Evolutionary conservation across 2,113 vertebrate genomes (phyloP).

Genomic region (Oreochromis tanganicae): DNA sequence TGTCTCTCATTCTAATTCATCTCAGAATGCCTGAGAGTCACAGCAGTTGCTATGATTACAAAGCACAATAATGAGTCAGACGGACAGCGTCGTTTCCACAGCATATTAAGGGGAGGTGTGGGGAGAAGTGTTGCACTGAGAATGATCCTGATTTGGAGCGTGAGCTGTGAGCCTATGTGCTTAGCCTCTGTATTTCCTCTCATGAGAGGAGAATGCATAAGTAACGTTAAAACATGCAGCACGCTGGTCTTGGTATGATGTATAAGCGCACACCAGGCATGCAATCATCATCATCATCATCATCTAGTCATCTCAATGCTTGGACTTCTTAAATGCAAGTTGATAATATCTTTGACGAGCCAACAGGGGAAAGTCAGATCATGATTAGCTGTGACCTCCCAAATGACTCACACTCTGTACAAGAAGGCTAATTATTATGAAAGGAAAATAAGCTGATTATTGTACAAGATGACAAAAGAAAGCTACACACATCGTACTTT

Average conservation of each 20-base stretch:
- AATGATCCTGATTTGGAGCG: neutral
- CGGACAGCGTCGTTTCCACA: conserved; percentile 23
- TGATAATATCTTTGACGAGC: neutral
- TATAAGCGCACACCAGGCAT: neutral
- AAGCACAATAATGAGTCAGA: conserved; percentile 48
- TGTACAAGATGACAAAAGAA: neutral
- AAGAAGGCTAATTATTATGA: neutral
- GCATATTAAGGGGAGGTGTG: conserved; percentile 20
- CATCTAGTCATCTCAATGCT: neutral
- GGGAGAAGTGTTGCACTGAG: neutral
- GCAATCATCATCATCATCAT: neutral
- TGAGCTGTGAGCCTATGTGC: neutral
- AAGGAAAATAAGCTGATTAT: neutral
- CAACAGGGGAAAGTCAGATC: neutral
- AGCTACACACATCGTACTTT: neutral
- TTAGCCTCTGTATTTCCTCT: neutral
- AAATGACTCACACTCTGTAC: neutral
- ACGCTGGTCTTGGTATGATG: neutral
- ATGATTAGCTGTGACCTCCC: neutral
- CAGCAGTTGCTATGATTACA: conserved; percentile 54
- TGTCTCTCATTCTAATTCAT: conserved; percentile 46
- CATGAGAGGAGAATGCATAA: neutral
- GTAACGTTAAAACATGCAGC: neutral
- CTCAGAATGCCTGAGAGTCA: conserved; percentile 26
- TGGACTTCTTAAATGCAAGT: neutral